Base-by-base conservation (phyloP, 2,797 vertebrate genomes). In the Momotus momota region DNA sequence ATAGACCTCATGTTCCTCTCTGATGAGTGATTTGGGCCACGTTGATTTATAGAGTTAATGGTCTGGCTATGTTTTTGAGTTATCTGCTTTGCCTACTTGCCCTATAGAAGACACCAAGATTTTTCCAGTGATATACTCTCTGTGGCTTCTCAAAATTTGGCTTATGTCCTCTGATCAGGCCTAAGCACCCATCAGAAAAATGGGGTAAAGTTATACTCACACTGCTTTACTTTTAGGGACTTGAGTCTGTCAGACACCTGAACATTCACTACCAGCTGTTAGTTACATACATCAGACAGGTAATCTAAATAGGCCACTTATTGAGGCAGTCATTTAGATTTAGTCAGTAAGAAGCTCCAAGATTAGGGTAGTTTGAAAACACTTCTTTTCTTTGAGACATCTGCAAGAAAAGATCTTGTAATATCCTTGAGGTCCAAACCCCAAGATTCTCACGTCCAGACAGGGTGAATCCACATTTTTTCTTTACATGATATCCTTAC, bases 1-100 rank as follows among this genome's bases (percentile, higher is more conserved):
- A 78, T 22, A 96, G 78, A 87, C 64, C 41, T 84, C 77, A 40
- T 80, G 88, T 62, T 96, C 65, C 60, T 81, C 65, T 87, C 64
- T 81, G 48, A 91, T 85, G 27, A 82, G 71, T 80, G 72, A 87
- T 86, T 74, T 74, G 48, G 31, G 38, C 71, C 89, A 16, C 0
- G 0, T 23, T 81, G 54, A 66, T 94, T 91, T 88, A 57, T 18
- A 69, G 19, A 92, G 9, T 61, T 29, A 94, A 67, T 27, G 41
- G 22, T 66, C 72, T 79, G 62, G 38, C 38, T 51, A 22, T 7
- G 46, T 21, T 86, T 91, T 78, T 66, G 57, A 87, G 45, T 74
- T 81, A 81, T 25, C 26, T 74, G 33, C 54, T 90, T 69, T 72
- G 26, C 29, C 60, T 74, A 2, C 40, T 87, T 83, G 43, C 29